A percentile compares a stretch with the other conserved stretches of the same genome.
Conservation (phyloP, 37 sponge, comb jelly and placozoan genomes). For the Ianthella basta region DNA sequence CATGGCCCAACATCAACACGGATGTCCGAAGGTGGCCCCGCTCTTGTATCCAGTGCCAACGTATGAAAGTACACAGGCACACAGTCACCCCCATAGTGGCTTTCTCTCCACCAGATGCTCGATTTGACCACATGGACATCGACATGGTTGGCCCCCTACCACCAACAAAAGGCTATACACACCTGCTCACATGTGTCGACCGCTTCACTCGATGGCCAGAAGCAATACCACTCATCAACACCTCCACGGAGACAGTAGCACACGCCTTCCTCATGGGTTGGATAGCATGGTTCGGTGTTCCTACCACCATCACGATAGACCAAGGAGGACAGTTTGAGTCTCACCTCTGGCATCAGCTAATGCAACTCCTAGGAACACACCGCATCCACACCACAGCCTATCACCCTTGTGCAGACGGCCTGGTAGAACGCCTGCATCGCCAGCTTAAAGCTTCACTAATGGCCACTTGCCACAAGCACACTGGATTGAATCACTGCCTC, state of each 20-base stretch:
- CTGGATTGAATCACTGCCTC: slow-evolving; percentile 68
- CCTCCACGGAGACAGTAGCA: slow-evolving; percentile 40
- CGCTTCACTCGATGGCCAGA: slow-evolving; percentile 52
- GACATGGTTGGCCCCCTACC: slow-evolving; percentile 60
- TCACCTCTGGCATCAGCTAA: slow-evolving; percentile 36
- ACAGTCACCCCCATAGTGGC: slow-evolving; percentile 13
- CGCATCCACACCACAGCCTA: slow-evolving; percentile 49
- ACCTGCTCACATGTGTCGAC: slow-evolving; percentile 49
- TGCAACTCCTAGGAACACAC: slow-evolving; percentile 44
- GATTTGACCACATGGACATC: slow-evolving; percentile 45
- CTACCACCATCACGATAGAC: slow-evolving; percentile 55
- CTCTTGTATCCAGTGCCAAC: slow-evolving; percentile 43
- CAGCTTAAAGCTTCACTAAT: slow-evolving; percentile 43
- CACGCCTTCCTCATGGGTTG: slow-evolving; percentile 54
- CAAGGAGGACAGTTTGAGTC: slow-evolving; percentile 67
- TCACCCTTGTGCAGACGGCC: slow-evolving; percentile 43
- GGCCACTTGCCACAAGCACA: slow-evolving; percentile 38
- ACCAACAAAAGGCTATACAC: slow-evolving; percentile 24
- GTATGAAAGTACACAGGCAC: slow-evolving; percentile 42
- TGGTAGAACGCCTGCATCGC: slow-evolving; percentile 65
- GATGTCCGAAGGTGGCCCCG: slow-evolving; percentile 42
- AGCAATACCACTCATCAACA: slow-evolving; percentile 35
- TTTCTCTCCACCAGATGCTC: slow-evolving; percentile 23
- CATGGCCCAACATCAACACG: slow-evolving; percentile 48
- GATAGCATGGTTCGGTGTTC: slow-evolving; percentile 64